Evolutionary conservation across 2,888 invertebrate species (phyloP), one percentile per base, ranked within the genome.

Genomic region (Drosophila seclusa): DNA sequence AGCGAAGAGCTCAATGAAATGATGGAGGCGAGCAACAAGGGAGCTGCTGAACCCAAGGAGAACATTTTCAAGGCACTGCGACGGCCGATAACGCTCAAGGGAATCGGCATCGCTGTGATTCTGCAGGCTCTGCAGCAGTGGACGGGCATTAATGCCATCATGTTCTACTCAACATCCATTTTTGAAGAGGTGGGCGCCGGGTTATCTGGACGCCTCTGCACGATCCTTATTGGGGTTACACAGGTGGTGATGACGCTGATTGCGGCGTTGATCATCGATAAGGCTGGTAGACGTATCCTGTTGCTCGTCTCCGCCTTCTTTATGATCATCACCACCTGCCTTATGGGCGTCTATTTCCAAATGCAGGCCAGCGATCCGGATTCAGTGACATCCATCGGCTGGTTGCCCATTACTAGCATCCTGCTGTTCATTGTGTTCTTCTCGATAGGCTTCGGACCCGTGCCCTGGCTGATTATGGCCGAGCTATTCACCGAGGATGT

Each of bases 71-170:
- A 92, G 0, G 94, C 95, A 0, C 94, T 96, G 24, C 94, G 94
- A 0, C 94, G 95, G 40, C 95, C 93, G 8, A 73, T 89, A 0
- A 95, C 95, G 0, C 91, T 95, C 27, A 96, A 95, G 87, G 96
- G 96, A 0, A 92, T 96, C 0, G 64, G 95, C 5, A 96, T 97
- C 65, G 95, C 95, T 68, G 95, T 96, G 79, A 95, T 95, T 0
- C 94, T 98, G 27, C 97, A 98, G 97, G 93, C 97, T 73, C 96
- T 97, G 92, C 98, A 98, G 90, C 98, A 98, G 91, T 94, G 97
- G 67, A 95, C 96, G 59, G 97, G 97, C 36, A 95, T 97, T 58
- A 97, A 97, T 88, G 96, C 96, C 1, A 96, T 97, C 2, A 96
- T 97, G 72, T 96, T 97, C 91, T 97, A 97, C 83, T 95, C 96